A percentile compares a stretch with the other conserved stretches of the same genome.
These are phyloP conservation scores for Diachasma alloeum DNA, from an alignment of 1,140 invertebrate genomes.

Conservation along the genomic window DNA sequence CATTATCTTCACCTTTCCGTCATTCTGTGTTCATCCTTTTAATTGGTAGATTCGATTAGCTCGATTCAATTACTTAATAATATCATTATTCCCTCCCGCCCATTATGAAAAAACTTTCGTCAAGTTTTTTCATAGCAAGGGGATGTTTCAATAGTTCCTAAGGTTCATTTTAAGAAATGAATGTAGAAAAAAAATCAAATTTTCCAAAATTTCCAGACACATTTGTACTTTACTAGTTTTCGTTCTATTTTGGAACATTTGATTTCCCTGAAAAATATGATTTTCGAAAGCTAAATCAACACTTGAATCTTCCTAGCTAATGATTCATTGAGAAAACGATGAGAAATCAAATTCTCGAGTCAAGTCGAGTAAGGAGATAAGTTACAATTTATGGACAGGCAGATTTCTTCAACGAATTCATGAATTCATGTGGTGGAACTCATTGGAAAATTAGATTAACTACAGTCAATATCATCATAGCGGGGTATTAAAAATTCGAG, in stretches of 20 bases:
- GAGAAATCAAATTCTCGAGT: neutral
- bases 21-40: slow-evolving; percentile 11
- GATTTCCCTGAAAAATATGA: neutral
- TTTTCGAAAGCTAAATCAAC: neutral
- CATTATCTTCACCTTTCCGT: slow-evolving; percentile 6
- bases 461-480: too few species aligned
- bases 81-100: neutral
- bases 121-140: neutral
- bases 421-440: too few species aligned
- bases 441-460: too few species aligned
- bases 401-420: neutral
- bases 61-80: slow-evolving; percentile 12
- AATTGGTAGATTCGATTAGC: slow-evolving; percentile 1
- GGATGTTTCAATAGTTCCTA: neutral
- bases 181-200: slow-evolving; percentile 3
- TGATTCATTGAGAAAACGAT: neutral
- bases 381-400: neutral
- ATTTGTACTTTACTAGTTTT: slow-evolving; percentile 8
- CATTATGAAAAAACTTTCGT: neutral
- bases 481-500: too few species aligned
- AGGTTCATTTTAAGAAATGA: neutral
- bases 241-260: slow-evolving; percentile 1
- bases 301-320: neutral
- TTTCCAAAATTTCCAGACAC: neutral
- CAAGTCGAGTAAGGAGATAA: neutral